These are phyloP conservation scores for Harpagifer antarcticus DNA, from an alignment of 2,797 vertebrate species.

Conservation along the genomic window DNA sequence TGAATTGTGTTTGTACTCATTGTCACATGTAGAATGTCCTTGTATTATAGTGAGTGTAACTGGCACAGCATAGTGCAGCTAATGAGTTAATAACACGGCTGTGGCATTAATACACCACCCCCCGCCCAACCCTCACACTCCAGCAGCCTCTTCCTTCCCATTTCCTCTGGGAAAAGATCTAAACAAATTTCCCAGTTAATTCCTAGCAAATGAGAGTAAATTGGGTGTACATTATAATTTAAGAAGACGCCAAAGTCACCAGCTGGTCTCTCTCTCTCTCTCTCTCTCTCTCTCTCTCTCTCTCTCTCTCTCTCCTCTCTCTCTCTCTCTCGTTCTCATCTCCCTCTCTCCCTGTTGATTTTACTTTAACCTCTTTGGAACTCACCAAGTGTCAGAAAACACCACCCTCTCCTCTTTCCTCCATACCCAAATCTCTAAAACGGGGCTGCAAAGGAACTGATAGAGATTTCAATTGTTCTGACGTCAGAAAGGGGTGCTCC, in stretches of 20 bases:
- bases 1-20: slow-evolving; percentile 2
- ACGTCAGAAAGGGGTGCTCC: too few relatives aligned
- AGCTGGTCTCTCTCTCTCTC: slow-evolving; percentile 54
- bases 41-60: neutral
- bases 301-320: too few relatives aligned
- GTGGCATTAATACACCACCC: slow-evolving; percentile 45
- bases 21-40: neutral
- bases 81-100: slow-evolving; percentile 39
- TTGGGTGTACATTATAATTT: slow-evolving; percentile 81
- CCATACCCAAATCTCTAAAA: too few relatives aligned
- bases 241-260: slow-evolving; percentile 65
- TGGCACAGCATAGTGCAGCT: slow-evolving; percentile 5
- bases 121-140: slow-evolving; percentile 36
- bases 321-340: neutral
- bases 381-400: too few relatives aligned
- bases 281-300: neutral
- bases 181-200: slow-evolving; percentile 82
- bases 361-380: slow-evolving; percentile 38
- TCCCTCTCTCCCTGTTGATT: slow-evolving; percentile 16
- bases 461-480: too few relatives aligned
- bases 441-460: too few relatives aligned
- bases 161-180: slow-evolving; percentile 64
- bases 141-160: slow-evolving; percentile 31
- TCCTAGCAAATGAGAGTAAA: slow-evolving; percentile 84
- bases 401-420: neutral